A percentile compares a stretch with the other conserved stretches of the same genome.
Evolutionary conservation across 2,113 vertebrate genomes (phyloP).

Genomic region (Hippoglossus stenolepis): DNA sequence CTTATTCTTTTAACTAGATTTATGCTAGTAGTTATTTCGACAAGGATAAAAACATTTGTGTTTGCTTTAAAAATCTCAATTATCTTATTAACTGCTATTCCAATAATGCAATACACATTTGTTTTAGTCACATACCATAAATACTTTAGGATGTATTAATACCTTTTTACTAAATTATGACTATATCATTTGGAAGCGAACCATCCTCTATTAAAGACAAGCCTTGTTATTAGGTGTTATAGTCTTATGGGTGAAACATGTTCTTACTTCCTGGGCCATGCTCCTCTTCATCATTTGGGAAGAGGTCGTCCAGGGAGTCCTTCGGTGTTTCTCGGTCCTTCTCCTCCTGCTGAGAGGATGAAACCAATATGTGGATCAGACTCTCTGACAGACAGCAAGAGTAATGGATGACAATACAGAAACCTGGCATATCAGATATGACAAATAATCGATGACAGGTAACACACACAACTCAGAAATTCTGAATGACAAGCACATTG

Average conservation of each 20-base stretch:
- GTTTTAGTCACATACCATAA: background rate
- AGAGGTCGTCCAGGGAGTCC: constrained; percentile 96
- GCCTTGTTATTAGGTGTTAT: background rate
- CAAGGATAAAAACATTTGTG: background rate
- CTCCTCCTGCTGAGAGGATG: constrained; percentile 88
- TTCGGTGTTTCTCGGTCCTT: constrained; percentile 92
- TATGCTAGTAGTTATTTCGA: background rate
- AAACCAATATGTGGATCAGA: no score
- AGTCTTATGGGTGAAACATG: background rate
- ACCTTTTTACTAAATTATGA: background rate
- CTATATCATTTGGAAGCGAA: background rate
- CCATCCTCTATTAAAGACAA: background rate
- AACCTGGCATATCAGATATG: no score
- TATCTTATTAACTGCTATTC: background rate
- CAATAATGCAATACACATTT: background rate
- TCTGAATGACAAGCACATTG: background rate
- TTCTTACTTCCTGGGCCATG: constrained; percentile 90
- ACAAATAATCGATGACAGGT: no score
- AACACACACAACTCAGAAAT: background rate
- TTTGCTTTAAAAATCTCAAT: background rate
- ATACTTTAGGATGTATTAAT: background rate
- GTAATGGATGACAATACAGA: no score
- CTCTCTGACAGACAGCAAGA: no score
- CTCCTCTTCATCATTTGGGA: constrained; percentile 95
- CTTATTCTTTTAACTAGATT: background rate